phyloP scores from a whole-genome alignment of 35 echinoderm and acorn worm species.

The Diadema setosum region DNA sequence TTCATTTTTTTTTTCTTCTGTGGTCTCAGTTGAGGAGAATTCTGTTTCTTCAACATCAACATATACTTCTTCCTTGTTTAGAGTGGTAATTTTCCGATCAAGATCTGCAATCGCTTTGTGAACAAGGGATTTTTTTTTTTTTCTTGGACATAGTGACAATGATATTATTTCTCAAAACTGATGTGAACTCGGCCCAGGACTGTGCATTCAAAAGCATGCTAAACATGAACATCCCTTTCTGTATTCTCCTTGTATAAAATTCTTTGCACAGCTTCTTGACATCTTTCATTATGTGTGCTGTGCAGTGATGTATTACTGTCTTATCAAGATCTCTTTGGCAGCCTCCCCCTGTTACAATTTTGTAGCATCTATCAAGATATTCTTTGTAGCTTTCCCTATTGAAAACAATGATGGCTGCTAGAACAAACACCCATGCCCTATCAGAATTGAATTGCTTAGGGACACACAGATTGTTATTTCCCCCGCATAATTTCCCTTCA shows the following conservation, averaged over 20 bases:
- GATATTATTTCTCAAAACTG: too few relatives aligned
- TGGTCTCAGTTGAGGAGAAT: neutral
- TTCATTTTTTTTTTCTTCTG: neutral
- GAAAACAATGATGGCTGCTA: neutral
- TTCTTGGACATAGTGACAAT: neutral
- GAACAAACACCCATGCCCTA: neutral
- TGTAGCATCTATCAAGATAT: neutral
- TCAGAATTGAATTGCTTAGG: neutral
- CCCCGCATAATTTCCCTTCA: neutral
- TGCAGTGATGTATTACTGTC: neutral
- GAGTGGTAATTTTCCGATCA: neutral
- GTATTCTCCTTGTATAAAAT: neutral
- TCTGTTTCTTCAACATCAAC: neutral
- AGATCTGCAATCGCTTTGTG: neutral
- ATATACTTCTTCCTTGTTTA: neutral
- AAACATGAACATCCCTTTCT: neutral
- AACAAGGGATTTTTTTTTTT: neutral
- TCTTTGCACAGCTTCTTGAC: neutral
- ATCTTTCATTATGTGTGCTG: neutral
- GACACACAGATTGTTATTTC: neutral
- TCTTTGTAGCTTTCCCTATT: neutral
- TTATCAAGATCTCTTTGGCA: neutral
- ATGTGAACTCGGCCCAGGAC: neutral
- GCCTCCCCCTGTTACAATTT: neutral
- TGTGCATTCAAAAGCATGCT: neutral